phyloP scores from a whole-genome alignment of 2,888 invertebrate genomes.

The Acronicta aceris region DNA sequence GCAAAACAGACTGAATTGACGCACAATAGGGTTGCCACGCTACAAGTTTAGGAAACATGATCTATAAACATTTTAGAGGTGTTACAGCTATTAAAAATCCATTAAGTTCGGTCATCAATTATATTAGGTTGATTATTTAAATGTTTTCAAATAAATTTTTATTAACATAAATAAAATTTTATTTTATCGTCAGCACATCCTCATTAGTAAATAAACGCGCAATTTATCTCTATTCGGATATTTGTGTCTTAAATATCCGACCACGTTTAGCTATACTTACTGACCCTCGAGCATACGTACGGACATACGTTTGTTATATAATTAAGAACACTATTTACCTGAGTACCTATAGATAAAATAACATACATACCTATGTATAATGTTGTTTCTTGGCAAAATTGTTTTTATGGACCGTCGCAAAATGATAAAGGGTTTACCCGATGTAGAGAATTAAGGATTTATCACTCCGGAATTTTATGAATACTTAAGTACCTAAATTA shows the following conservation, averaged over 20 bases:
- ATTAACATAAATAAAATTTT: not conserved
- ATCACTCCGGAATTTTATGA: too few species aligned
- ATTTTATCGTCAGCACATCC: slow-evolving; percentile 1
- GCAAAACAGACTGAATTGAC: slow-evolving; percentile 79
- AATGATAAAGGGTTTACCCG: too few species aligned
- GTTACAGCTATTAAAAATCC: not conserved
- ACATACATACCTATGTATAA: too few species aligned
- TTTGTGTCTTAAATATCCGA: not conserved
- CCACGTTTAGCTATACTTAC: not conserved
- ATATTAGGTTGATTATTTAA: not conserved
- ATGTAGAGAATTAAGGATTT: too few species aligned
- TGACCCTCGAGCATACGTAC: too few species aligned
- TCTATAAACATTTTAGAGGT: not conserved
- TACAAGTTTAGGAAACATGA: slow-evolving; percentile 9
- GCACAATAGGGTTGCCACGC: slow-evolving; percentile 68
- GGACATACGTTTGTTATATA: too few species aligned
- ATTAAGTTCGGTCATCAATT: not conserved
- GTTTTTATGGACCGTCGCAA: too few species aligned
- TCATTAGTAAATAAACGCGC: slow-evolving; percentile 8
- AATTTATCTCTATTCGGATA: slow-evolving; percentile 22
- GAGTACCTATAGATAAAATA: too few species aligned
- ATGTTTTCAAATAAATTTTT: not conserved
- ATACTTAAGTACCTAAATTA: too few species aligned
- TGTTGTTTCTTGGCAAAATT: too few species aligned
- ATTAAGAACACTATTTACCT: too few species aligned